A percentile compares a stretch with the other conserved stretches of the same genome.
Evolutionary conservation across 1,140 invertebrate species (phyloP).

Genomic region (Daktulosphaira vitifoliae): DNA sequence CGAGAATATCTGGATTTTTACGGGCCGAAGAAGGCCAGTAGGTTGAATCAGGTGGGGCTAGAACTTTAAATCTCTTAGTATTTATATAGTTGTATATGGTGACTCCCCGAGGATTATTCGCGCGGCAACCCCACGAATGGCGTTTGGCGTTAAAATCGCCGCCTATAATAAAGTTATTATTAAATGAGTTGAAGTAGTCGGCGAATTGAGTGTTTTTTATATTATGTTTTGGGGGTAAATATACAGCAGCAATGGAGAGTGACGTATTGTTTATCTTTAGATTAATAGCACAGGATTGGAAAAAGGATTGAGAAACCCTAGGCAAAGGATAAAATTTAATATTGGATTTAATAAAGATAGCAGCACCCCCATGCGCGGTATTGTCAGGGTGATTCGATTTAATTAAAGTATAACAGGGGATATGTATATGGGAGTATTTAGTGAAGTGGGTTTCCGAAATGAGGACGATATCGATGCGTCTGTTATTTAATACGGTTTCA

Average conservation of each 20-base stretch:
- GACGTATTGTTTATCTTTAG: not conserved
- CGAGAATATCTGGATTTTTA: conserved; percentile 42
- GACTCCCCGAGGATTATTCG: conserved; percentile 39
- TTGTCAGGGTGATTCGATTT: conserved; percentile 15
- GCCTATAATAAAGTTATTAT: conserved; percentile 40
- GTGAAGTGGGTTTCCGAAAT: conserved; percentile 37
- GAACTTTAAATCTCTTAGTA: not conserved
- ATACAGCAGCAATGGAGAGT: conserved; percentile 16
- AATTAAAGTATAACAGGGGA: not conserved
- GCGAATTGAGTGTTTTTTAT: conserved; percentile 39
- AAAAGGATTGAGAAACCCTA: not conserved
- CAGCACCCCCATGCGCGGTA: conserved; percentile 12
- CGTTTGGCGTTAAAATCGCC: conserved; percentile 32
- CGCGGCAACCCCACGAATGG: conserved; percentile 38
- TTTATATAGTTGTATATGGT: conserved; percentile 38
- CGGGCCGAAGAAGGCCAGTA: conserved; percentile 42
- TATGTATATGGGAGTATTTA: conserved; percentile 4
- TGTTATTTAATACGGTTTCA: conserved; percentile 33
- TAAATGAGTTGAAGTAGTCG: conserved; percentile 41
- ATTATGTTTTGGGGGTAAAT: conserved; percentile 37
- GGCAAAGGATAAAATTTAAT: conserved; percentile 5
- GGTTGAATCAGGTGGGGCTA: conserved; percentile 42
- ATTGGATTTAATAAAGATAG: conserved; percentile 1
- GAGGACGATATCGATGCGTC: conserved; percentile 36
- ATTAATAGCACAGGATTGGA: conserved; percentile 26